Percentiles rank a stretch among this genome's conserved stretches.
Evolutionary conservation across 2,888 invertebrate species (phyloP).

Genomic region (Chesias legatella): DNA sequence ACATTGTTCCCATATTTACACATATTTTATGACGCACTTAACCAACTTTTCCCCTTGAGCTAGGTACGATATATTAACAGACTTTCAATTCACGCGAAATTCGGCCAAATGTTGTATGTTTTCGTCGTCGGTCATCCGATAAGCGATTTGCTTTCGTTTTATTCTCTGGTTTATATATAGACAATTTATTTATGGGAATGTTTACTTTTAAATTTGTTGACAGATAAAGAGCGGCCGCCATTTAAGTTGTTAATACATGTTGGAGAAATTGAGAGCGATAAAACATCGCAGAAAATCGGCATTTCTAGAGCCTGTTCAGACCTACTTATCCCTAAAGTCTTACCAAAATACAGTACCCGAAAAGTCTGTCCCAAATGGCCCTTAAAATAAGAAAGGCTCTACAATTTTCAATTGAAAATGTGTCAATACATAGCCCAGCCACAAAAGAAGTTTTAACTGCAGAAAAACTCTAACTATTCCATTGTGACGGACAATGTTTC

Average conservation of each 20-base stretch:
- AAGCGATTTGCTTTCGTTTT: constrained; percentile 28
- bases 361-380: no score
- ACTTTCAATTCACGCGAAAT: constrained; percentile 16
- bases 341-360: neutral
- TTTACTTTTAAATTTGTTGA: neutral
- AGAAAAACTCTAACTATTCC: constrained; percentile 14
- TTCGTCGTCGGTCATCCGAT: constrained; percentile 16
- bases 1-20: no score
- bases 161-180: neutral
- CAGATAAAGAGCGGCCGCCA: no score
- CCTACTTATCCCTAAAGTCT: no score
- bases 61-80: constrained; percentile 1
- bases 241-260: no score
- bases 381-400: no score
- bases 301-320: no score
- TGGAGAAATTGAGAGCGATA: no score
- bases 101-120: constrained; percentile 33
- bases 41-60: neutral
- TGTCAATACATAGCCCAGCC: constrained; percentile 8
- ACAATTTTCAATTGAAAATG: neutral
- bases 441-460: constrained; percentile 12
- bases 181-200: neutral
- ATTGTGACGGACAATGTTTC: constrained; percentile 19
- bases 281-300: no score
- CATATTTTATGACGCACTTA: neutral